A percentile compares a stretch with the other conserved stretches of the same genome.
phyloP scores from a whole-genome alignment of 2,113 vertebrate species.

The Anthoscopus minutus region DNA sequence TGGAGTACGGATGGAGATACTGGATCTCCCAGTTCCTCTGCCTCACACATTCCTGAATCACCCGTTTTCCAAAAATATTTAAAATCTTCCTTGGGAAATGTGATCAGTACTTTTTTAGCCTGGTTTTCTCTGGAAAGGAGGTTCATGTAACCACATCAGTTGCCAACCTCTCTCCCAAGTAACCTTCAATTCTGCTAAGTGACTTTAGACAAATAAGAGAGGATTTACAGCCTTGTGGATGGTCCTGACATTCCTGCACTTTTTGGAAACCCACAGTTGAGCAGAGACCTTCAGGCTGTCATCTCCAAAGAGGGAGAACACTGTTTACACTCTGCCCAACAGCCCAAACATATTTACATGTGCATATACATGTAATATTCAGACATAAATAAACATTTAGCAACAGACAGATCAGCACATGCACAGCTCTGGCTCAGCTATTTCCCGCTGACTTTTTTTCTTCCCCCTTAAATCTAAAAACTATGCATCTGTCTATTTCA shows the following conservation, averaged over 20 bases:
- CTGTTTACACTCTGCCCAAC: background rate
- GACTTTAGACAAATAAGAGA: background rate
- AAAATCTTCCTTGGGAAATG: background rate
- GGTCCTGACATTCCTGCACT: background rate
- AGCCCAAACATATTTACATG: background rate
- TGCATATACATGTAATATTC: background rate
- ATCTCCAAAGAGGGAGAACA: background rate
- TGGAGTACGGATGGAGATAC: background rate
- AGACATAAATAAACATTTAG: background rate
- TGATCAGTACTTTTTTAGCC: background rate
- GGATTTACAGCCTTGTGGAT: background rate
- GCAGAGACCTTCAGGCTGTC: background rate
- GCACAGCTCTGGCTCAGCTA: background rate
- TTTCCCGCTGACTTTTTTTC: background rate
- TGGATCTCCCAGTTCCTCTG: background rate
- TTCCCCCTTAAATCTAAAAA: background rate
- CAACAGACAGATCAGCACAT: background rate
- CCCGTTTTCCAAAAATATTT: background rate
- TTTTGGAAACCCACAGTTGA: background rate
- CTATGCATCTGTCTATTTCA: background rate
- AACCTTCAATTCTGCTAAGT: background rate
- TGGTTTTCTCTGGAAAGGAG: background rate
- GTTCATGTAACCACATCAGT: background rate
- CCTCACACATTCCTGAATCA: background rate
- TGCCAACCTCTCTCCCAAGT: background rate